Percentiles rank a stretch among this genome's conserved stretches.
These are phyloP conservation scores for Misgurnus anguillicaudatus DNA, from an alignment of 2,113 vertebrate genomes.

Conservation along the genomic window DNA sequence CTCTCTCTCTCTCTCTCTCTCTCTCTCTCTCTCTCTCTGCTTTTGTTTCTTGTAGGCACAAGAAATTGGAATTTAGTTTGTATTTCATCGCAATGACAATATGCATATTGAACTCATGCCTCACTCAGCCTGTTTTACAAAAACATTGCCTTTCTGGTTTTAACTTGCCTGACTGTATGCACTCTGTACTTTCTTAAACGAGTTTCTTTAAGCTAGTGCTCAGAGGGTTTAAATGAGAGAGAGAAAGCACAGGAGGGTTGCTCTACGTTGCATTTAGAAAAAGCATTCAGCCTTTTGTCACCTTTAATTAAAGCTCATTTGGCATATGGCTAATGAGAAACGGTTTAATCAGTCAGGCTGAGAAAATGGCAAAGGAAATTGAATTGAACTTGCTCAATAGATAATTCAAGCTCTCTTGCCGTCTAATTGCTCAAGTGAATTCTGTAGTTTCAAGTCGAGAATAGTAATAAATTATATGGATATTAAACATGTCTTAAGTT, in stretches of 20 bases:
- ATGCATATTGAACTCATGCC: slow-evolving; percentile 17
- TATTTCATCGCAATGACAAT: slow-evolving; percentile 12
- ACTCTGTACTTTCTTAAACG: slow-evolving; percentile 19
- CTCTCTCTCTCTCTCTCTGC: background rate
- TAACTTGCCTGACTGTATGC: slow-evolving; percentile 4
- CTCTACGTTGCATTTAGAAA: background rate
- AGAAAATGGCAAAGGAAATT: slow-evolving; percentile 62
- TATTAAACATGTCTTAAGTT: background rate
- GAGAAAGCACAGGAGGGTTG: background rate
- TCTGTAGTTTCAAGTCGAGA: background rate
- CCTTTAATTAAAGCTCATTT: slow-evolving; percentile 66
- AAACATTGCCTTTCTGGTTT: background rate
- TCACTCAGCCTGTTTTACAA: background rate
- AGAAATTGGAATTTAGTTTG: slow-evolving; percentile 41
- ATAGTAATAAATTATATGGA: slow-evolving; percentile 5
- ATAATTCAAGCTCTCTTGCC: slow-evolving; percentile 47
- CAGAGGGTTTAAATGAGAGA: slow-evolving; percentile 8
- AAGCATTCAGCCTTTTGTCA: slow-evolving; percentile 17
- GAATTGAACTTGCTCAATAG: slow-evolving; percentile 54
- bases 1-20: background rate
- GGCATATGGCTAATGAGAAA: slow-evolving; percentile 59
- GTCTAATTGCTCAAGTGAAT: slow-evolving; percentile 38
- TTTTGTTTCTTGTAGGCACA: background rate
- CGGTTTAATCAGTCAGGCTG: slow-evolving; percentile 49
- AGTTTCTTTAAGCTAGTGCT: slow-evolving; percentile 13